These are phyloP conservation scores for Sepiola atlantica DNA, from an alignment of 2,888 invertebrate genomes.

Conservation along the genomic window DNA sequence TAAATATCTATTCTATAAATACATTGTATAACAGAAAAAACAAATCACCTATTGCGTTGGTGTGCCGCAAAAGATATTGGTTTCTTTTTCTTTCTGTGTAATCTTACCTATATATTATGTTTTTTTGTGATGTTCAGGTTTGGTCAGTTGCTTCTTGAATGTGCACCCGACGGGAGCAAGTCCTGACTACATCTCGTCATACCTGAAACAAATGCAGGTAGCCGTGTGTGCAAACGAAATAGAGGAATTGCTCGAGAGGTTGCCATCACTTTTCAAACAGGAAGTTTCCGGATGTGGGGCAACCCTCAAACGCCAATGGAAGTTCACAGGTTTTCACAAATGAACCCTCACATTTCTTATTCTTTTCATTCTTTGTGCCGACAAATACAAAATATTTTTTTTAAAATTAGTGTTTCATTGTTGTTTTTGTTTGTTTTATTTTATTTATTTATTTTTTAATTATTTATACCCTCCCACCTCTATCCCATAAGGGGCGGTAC, in stretches of 20 bases:
- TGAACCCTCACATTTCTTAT: not conserved
- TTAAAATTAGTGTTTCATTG: not conserved
- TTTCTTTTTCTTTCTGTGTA: not conserved
- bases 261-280: conserved; percentile 87
- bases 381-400: not conserved
- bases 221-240: conserved; percentile 81
- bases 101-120: not conserved
- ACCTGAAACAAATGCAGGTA: conserved; percentile 87
- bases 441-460: no score
- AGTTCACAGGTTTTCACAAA: conserved; percentile 82
- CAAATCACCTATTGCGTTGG: no score
- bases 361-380: not conserved
- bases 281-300: conserved; percentile 88
- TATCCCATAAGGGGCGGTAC: no score
- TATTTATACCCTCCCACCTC: no score
- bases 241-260: conserved; percentile 81
- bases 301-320: conserved; percentile 90
- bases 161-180: conserved; percentile 95
- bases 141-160: conserved; percentile 91
- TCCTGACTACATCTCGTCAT: conserved; percentile 91
- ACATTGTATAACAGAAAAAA: no score
- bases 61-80: no score
- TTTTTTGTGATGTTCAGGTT: conserved; percentile 73
- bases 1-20: no score
- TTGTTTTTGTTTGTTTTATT: no score